Percentiles rank a stretch among this genome's conserved stretches.
These are phyloP conservation scores for Alethe castanea DNA, from an alignment of 2,113 vertebrate species.

Conservation along the genomic window DNA sequence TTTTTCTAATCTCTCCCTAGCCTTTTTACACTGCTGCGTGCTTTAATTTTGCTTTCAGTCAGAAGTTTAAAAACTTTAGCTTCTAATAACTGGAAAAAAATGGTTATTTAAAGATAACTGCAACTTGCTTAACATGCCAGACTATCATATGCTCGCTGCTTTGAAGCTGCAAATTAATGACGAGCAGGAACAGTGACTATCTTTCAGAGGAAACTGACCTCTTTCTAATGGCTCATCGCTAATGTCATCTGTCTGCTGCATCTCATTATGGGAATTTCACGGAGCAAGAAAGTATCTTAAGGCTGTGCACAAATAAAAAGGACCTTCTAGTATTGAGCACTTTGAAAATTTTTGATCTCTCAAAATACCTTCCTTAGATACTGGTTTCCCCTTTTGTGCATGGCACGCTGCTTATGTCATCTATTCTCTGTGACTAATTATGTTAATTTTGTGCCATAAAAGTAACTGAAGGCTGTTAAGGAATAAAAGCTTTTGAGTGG, in stretches of 20 bases:
- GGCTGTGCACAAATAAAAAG: constrained; percentile 98
- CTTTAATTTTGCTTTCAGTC: constrained; percentile 82
- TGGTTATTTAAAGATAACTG: constrained; percentile 92
- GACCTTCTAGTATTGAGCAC: constrained; percentile 93
- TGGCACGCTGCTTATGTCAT: constrained; percentile 81
- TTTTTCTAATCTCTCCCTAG: constrained; percentile 70
- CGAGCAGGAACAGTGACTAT: constrained; percentile 91
- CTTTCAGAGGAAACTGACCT: constrained; percentile 94
- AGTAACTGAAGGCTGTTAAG: constrained; percentile 85
- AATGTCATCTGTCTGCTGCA: constrained; percentile 96
- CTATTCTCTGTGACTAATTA: constrained; percentile 88
- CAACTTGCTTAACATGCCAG: constrained; percentile 90
- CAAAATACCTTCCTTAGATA: constrained; percentile 93
- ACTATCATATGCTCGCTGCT: constrained; percentile 90
- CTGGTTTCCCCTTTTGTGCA: constrained; percentile 79
- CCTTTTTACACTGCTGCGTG: constrained; percentile 69
- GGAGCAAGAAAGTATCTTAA: constrained; percentile 92
- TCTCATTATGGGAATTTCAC: constrained; percentile 97
- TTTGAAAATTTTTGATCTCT: constrained; percentile 96
- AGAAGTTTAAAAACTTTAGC: constrained; percentile 86
- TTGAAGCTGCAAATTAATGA: constrained; percentile 98
- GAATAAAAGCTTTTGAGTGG: constrained; percentile 83
- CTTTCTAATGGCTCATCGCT: constrained; percentile 94
- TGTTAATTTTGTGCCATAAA: constrained; percentile 91
- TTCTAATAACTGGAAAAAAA: constrained; percentile 87